Base-by-base conservation (phyloP, 2,888 invertebrate genomes). In the Peribatodes rhomboidaria region DNA sequence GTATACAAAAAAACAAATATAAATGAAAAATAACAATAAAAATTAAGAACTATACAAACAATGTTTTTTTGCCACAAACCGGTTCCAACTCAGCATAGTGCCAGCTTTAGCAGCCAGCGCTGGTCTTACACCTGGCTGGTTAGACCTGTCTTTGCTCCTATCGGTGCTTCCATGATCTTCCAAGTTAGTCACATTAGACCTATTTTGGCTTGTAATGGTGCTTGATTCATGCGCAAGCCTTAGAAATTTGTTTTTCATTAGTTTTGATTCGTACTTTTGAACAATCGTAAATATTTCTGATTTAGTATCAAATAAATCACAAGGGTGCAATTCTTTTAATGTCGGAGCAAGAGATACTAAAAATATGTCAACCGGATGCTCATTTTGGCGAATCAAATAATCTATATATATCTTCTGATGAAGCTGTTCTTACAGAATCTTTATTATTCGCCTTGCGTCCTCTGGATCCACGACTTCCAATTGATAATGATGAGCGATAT, bases 261-360 rank as follows among this genome's bases (percentile, higher is more conserved):
- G 35, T 35, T 35, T 35, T 35, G 35, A 35, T 35, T 35, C 35
- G 35, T 35, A 35, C 35, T 35, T 35, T 35, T 35, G 35, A 35
- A 35, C 35, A 35, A 35, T 3, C 35, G 35, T 9, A 35, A 35
- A 35, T 9, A 35, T 35, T 35, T 35, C 35, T 35, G 35, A 35
- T 35, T 35, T 35, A 35, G 9, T 9, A 9, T 35, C 35, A 35
- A 35, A 35, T 35, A 35, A 35, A 35, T 35, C 35, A 35, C 35
- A 11, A 35, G 35, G 35, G 35, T 35, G 35, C 35, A 35, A 35
- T 27, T 27, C 27, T 35, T 35, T 35, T 35, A 35, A 35, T 7
- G 35, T 35, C 35, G 35, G 35, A 35, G 35, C 35, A 35, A 35
- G 35, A 35, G 35, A 35, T 35, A 9, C 35, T 9, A 35, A 35